Evolutionary conservation across 2,888 invertebrate genomes (phyloP), one percentile per base, ranked within the genome.

Genomic region (Temnothorax ravouxi): DNA sequence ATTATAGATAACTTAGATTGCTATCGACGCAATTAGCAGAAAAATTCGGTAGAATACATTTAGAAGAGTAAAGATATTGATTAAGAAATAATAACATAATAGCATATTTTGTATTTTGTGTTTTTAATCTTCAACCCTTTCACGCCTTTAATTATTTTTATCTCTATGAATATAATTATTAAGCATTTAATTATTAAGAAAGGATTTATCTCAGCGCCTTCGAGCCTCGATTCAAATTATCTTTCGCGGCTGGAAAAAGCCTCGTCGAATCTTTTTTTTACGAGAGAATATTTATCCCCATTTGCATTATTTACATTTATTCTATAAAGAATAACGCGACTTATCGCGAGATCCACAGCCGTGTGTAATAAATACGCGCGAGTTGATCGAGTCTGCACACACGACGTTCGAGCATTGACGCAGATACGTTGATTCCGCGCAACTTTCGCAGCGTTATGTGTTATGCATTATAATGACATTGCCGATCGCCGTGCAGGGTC

Each of bases 391-490:
- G 47, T 2, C 25, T 25, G 25, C 21, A 13, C 25, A 25, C 25
- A 25, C 34, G 62, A 47, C 15, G 29, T n/a, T 29, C 13, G 29
- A 62, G n/a, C 21, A 8, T 21, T 13, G 44, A n/a, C 1, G 62
- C 34, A 15, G 18, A 18, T 9, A 29, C 44, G 29, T 47, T 47
- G 50, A 66, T 50, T 34, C 34, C 47, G 64, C 74, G 61, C 34
- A 18, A 29, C 25, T 6, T 47, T 62, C 44, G 9, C 9, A 11
- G 29, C 47, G 41, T 62, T 5, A 41, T n/a, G 47, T 21, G 21
- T 56, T 38, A 52, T 29, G n/a, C 9, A 25, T 76, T 54, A 50
- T 50, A 25, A 18, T 6, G 76, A 38, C n/a, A 64, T 52, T 52
- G 34, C 0, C 21, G 15, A 0, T 29, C 29, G 29, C 29, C 21